Evolutionary conservation across 2,113 vertebrate genomes (phyloP).

Genomic region (Odocoileus hemionus): DNA sequence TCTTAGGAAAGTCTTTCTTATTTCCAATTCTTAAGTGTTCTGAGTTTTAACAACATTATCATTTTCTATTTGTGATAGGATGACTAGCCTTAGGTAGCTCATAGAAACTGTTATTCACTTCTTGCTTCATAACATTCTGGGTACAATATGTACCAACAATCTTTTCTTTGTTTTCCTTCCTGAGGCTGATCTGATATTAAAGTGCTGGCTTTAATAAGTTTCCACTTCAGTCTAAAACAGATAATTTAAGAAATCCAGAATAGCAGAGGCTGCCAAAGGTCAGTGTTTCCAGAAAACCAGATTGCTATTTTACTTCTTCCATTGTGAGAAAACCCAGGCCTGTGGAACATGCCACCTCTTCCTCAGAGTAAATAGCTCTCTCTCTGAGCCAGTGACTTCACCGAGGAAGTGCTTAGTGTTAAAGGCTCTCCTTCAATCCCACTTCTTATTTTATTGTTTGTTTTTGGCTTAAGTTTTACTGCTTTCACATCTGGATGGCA

Average conservation of each 20-base stretch:
- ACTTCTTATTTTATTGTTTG: constrained; percentile 52
- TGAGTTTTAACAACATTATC: not conserved
- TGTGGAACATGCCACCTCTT: not conserved
- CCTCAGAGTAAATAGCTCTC: not conserved
- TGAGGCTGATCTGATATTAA: constrained; percentile 57
- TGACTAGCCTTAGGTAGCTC: not conserved
- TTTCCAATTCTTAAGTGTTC: not conserved
- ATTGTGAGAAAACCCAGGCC: constrained; percentile 38
- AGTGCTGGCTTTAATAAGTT: constrained; percentile 53
- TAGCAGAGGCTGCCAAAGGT: constrained; percentile 40
- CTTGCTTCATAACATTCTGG: constrained; percentile 26
- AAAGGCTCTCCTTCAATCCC: not conserved
- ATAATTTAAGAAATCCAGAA: constrained; percentile 61
- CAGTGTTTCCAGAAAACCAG: constrained; percentile 21
- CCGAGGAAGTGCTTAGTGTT: not conserved
- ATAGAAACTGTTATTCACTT: constrained; percentile 6
- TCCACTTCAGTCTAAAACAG: constrained; percentile 63
- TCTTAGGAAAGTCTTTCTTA: not conserved
- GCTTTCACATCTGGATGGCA: constrained; percentile 59
- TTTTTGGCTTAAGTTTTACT: constrained; percentile 49
- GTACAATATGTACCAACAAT: constrained; percentile 56
- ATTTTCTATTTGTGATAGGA: not conserved
- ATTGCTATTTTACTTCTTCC: not conserved
- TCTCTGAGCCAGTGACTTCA: not conserved
- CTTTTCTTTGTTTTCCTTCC: constrained; percentile 55